Conservation (phyloP, 1,140 invertebrate species). For the Apis dorsata region DNA sequence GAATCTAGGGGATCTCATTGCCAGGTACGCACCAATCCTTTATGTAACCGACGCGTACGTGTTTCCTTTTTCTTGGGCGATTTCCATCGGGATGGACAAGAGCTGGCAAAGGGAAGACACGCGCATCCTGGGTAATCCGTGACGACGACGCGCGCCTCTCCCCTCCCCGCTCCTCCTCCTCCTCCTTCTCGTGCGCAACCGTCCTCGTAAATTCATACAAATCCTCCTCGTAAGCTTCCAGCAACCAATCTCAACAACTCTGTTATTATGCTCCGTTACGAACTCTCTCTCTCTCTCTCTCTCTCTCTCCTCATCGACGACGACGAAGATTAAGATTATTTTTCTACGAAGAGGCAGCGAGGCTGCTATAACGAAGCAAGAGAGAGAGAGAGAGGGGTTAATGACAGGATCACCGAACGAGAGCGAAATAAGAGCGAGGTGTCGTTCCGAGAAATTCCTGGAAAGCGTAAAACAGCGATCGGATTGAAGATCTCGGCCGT, state of each 20-base stretch:
- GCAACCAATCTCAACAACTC: not conserved
- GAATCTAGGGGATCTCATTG: slow-evolving; percentile 42
- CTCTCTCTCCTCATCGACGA: no score
- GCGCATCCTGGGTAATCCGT: slow-evolving; percentile 78
- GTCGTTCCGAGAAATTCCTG: no score
- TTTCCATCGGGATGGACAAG: slow-evolving; percentile 61
- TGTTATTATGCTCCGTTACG: no score
- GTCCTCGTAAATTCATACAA: not conserved
- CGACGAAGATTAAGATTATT: no score
- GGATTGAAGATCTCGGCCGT: no score
- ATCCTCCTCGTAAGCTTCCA: slow-evolving; percentile 29
- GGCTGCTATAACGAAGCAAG: no score
- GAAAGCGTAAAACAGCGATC: no score
- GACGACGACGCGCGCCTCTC: slow-evolving; percentile 74
- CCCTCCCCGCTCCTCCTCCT: slow-evolving; percentile 34
- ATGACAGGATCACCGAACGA: no score
- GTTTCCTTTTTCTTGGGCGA: slow-evolving; percentile 71
- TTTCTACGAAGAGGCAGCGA: no score
- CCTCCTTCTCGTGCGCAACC: slow-evolving; percentile 24
- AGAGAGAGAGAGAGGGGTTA: no score
- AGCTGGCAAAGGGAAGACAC: slow-evolving; percentile 73
- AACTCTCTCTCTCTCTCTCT: no score
- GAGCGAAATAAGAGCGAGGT: no score
- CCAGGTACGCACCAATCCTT: slow-evolving; percentile 56
- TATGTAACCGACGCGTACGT: slow-evolving; percentile 67